Percentiles rank a stretch among this genome's conserved stretches.
Conservation (phyloP, 1,140 invertebrate genomes). For the Drosophila seguyi region DNA sequence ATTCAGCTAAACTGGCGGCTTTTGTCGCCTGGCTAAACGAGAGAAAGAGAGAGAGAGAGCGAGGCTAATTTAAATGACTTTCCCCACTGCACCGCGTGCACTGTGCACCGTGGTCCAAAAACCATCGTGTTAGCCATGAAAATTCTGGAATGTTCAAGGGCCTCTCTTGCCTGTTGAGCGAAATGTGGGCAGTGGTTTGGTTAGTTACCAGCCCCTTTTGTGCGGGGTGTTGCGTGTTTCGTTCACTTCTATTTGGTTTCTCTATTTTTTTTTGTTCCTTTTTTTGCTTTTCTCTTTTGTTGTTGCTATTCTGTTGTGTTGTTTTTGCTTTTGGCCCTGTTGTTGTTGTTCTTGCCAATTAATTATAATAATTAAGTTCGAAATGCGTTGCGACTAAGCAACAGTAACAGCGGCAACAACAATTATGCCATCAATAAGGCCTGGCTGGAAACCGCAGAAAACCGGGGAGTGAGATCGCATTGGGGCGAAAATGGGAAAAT, state of each 20-base stretch:
- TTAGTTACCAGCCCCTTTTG: conserved; percentile 15
- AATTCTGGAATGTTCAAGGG: conserved; percentile 18
- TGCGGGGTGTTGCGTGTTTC: conserved; percentile 45
- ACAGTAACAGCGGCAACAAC: conserved; percentile 58
- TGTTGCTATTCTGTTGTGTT: neutral
- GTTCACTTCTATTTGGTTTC: conserved; percentile 35
- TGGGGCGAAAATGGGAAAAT: conserved; percentile 4
- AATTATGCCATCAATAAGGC: conserved; percentile 56
- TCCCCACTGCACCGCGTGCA: conserved; percentile 6
- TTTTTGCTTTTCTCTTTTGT: neutral
- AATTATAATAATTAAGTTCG: conserved; percentile 82
- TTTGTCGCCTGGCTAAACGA: conserved; percentile 34
- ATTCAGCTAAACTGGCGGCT: conserved; percentile 57
- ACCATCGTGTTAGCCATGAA: neutral
- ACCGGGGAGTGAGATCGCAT: conserved; percentile 20
- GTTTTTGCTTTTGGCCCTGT: conserved; percentile 13
- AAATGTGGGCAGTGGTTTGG: neutral
- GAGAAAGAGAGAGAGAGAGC: too few relatives aligned
- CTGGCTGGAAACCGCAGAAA: conserved; percentile 35
- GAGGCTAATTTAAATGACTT: conserved; percentile 45
- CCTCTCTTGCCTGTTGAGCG: conserved; percentile 23
- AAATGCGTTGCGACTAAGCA: conserved; percentile 79
- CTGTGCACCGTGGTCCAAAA: conserved; percentile 3
- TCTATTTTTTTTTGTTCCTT: conserved; percentile 30
- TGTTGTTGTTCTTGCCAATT: conserved; percentile 74